A percentile compares a stretch with the other conserved stretches of the same genome.
phyloP scores from a whole-genome alignment of 2,797 vertebrate genomes.

The Fistularia tabacaria region DNA sequence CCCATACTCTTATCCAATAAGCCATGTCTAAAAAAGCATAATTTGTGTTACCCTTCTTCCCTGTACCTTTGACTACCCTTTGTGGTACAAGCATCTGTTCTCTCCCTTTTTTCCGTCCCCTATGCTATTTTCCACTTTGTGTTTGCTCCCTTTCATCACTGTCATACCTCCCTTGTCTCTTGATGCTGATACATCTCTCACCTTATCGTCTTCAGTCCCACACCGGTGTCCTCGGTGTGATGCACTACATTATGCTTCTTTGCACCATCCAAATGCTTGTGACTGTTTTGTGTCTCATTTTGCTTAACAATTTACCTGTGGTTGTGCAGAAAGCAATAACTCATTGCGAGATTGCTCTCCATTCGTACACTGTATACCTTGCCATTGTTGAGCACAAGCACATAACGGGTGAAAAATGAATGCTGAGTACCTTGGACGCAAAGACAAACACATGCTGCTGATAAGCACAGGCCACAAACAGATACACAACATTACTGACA shows the following conservation, averaged over 20 bases:
- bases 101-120: conserved; percentile 15
- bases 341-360: conserved; percentile 4
- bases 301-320: conserved; percentile 19
- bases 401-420: conserved; percentile 10
- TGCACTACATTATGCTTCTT: conserved; percentile 10
- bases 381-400: conserved; percentile 5
- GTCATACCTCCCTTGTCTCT: conserved; percentile 33
- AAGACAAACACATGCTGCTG: conserved; percentile 26
- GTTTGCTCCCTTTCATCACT: conserved; percentile 30
- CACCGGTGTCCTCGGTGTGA: conserved; percentile 11
- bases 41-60: not conserved
- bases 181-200: conserved; percentile 37
- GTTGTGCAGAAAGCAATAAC: conserved; percentile 7
- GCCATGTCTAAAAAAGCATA: not conserved
- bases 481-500: conserved; percentile 64
- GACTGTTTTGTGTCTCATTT: conserved; percentile 9
- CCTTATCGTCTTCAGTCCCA: conserved; percentile 25
- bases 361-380: not conserved
- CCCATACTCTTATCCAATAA: no score
- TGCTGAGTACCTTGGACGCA: conserved; percentile 18
- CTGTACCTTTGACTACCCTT: conserved; percentile 12
- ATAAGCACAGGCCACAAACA: conserved; percentile 41
- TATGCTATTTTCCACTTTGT: conserved; percentile 45
- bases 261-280: not conserved
- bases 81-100: conserved; percentile 5